Evolutionary conservation across 2,113 vertebrate species (phyloP), one percentile per base, ranked within the genome.

Genomic region (Phoenicopterus ruber): DNA sequence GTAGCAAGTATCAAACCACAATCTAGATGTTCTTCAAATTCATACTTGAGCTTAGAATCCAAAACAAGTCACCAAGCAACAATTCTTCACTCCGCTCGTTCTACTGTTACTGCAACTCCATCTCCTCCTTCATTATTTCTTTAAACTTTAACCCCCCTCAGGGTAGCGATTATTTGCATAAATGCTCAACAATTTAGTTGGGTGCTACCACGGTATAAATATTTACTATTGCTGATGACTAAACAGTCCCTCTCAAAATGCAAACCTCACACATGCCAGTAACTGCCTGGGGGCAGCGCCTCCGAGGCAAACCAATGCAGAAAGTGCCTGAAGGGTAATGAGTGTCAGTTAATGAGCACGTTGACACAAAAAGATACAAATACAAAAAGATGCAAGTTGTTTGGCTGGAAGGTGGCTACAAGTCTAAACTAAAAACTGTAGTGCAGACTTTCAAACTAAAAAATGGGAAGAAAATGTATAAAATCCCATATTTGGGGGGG

Each of bases 281-380:
- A 22, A 19, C 34, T 16, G 67, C 57, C 10, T 1, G 13, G 21
- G 61, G 49, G 47, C 78, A 25, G 29, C 0, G 22, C n/a, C 67
- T 10, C 20, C 0, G 8, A 14, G 55, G 79, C 61, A 69, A 57
- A n/a, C 17, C 17, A 4, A 3, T 0, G 20, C 36, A 13, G 28
- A 25, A 10, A 9, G 34, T 1, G 1, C 50, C 22, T 31, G 38
- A 13, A 12, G 52, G 91, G 29, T 2, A 10, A 9, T 3, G 16
- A 36, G 3, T 2, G 13, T 16, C 59, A 36, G 17, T 13, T n/a
- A 17, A n/a, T 0, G 31, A 59, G 55, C 40, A 36, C 62, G 3
- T 9, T 9, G 11, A 31, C 2, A 36, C 22, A 25, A 17, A 10
- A 11, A 21, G 8, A n/a, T 2, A 15, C 32, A 49, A 21, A 25